Conservation (phyloP, 2,888 invertebrate genomes). For the Therioaphis trifolii region DNA sequence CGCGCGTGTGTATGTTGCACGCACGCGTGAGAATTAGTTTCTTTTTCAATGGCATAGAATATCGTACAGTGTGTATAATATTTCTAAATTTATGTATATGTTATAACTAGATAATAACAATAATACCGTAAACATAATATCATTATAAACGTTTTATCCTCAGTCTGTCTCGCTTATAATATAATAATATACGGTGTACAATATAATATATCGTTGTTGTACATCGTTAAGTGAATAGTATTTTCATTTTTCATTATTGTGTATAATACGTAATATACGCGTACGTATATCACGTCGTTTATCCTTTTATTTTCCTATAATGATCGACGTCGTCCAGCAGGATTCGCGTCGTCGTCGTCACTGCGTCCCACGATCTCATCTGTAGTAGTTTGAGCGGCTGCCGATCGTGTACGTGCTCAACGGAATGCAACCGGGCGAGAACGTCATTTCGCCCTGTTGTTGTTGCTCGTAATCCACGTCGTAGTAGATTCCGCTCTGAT, state of each 20-base stretch:
- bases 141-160: conserved; percentile 33
- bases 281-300: too few species aligned
- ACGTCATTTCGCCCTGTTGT: conserved; percentile 72
- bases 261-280: neutral
- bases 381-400: conserved; percentile 76
- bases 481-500: conserved; percentile 90
- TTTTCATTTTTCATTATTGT: neutral
- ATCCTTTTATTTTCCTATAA: too few species aligned
- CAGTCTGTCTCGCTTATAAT: conserved; percentile 41
- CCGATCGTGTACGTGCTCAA: conserved; percentile 86
- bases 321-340: neutral
- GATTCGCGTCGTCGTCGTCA: neutral
- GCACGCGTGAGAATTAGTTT: neutral
- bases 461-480: conserved; percentile 85
- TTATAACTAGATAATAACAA: neutral
- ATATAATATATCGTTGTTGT: too few species aligned
- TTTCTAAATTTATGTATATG: neutral
- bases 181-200: neutral
- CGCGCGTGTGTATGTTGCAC: neutral
- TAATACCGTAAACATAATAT: neutral
- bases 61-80: neutral
- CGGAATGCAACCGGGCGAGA: conserved; percentile 75
- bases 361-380: conserved; percentile 68
- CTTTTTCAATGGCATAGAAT: neutral
- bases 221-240: neutral